Evolutionary conservation across 2,113 vertebrate species (phyloP).

Genomic region (Anolis sagrei): DNA sequence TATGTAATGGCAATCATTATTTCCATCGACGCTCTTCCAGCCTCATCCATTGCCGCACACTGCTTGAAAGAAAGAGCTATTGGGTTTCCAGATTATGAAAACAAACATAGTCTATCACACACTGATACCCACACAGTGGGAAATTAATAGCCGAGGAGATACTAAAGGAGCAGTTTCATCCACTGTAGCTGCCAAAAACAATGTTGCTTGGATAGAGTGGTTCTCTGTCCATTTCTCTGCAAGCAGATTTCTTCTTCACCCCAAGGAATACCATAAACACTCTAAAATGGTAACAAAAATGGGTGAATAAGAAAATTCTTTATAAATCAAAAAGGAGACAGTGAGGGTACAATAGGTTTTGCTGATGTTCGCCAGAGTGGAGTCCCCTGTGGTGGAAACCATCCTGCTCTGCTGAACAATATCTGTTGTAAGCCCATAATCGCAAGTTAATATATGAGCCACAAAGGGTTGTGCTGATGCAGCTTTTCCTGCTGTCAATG

Average conservation of each 20-base stretch:
- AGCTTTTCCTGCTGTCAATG: slow-evolving; percentile 3
- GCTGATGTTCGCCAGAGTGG: neutral
- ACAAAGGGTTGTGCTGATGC: slow-evolving; percentile 5
- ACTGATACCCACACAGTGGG: neutral
- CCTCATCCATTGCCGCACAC: neutral
- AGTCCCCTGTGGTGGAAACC: neutral
- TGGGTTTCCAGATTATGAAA: neutral
- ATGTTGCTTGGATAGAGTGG: neutral
- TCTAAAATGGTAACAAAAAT: neutral
- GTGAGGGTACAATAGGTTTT: neutral
- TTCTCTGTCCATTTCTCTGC: neutral
- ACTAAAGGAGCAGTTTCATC: neutral
- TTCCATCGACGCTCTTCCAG: neutral
- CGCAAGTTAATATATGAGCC: neutral
- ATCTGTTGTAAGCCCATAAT: slow-evolving; percentile 1
- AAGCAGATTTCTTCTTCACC: neutral
- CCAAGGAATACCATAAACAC: no score
- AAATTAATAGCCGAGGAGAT: neutral
- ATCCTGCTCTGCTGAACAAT: neutral
- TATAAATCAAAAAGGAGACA: neutral
- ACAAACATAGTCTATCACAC: neutral
- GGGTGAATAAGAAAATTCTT: neutral
- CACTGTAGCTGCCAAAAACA: neutral
- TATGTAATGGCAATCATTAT: neutral
- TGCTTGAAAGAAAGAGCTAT: neutral